Base-by-base conservation (phyloP, 2,888 invertebrate species). In the Drosophila neonasuta region DNA sequence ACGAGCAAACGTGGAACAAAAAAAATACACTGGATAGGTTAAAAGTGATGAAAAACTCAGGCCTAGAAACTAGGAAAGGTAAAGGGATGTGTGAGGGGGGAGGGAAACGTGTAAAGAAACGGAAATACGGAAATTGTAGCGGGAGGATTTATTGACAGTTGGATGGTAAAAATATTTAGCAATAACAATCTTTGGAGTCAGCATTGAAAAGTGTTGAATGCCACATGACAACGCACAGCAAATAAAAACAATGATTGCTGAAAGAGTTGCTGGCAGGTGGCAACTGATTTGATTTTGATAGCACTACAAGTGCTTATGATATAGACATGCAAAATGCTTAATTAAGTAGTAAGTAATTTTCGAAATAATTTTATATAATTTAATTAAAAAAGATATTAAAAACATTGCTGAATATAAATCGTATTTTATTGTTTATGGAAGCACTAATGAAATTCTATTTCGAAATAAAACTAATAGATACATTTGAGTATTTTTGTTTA, bases 11-110 rank as follows among this genome's bases (percentile, higher is more conserved):
- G 59, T 20, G 56, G 20, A 52, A 24, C 24, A 24, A 24, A 24
- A 24, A 58, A 55, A 45, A 30, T n/a, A 50, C 44, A 29, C 13
- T 52, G 60, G 50, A 29, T 70, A 71, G 71, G 65, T 70, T 71
- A 71, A 70, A 60, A 58, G 46, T 71, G 76, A 64, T 71, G 80
- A 67, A 71, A 75, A 71, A n/a, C 17, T 17, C 71, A 54, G 45
- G 54, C 62, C 54, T 64, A 48, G 61, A 34, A 42, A 51, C 49
- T 48, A 30, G 45, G 10, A 52, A 39, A 20, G 41, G 13, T n/a
- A 24, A 24, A 6, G 24, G 24, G 32, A 32, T 32, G 9, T 32
- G 9, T 1, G 11, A 6, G 32, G 34, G 2, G 10, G 32, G n/a
- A 20, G 8, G 41, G 42, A n/a, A 41, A 30, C n/a, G 29, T 34